A percentile compares a stretch with the other conserved stretches of the same genome.
These are phyloP conservation scores for Phyllopteryx taeniolatus DNA, from an alignment of 2,113 vertebrate genomes.

Conservation along the genomic window DNA sequence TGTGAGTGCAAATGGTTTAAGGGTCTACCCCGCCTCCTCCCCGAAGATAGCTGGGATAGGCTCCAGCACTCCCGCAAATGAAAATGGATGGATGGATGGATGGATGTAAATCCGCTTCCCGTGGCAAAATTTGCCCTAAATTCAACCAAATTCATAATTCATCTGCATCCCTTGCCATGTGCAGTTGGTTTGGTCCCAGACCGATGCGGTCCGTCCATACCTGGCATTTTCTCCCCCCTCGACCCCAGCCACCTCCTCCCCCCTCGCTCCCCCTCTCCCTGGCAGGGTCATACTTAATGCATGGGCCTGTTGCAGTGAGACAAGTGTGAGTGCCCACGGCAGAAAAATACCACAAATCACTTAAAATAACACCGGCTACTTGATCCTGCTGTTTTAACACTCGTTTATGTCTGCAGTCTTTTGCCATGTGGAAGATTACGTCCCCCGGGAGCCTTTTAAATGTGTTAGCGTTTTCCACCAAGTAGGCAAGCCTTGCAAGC, in stretches of 20 bases:
- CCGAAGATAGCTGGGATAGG: no score
- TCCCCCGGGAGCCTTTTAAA: conserved; percentile 19
- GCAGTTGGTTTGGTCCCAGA: conserved; percentile 47
- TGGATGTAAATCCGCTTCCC: conserved; percentile 48
- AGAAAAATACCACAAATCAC: conserved; percentile 55
- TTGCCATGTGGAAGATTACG: conserved; percentile 14
- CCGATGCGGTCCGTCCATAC: conserved; percentile 46
- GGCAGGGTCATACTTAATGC: conserved; percentile 65
- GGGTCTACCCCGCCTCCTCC: no score
- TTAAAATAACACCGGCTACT: conserved; percentile 43
- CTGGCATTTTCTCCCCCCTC: conserved; percentile 36
- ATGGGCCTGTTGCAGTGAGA: conserved; percentile 71
- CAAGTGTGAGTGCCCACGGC: conserved; percentile 49
- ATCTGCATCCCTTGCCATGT: conserved; percentile 49
- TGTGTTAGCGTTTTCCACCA: conserved; percentile 26
- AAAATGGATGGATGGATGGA: no score
- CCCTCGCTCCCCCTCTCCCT: conserved; percentile 41
- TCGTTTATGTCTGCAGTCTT: conserved; percentile 26
- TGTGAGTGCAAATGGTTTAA: no score
- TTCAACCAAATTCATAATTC: conserved; percentile 77
- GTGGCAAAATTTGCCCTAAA: conserved; percentile 73
- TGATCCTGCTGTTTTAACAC: conserved; percentile 20
- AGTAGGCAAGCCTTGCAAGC: conserved; percentile 6
- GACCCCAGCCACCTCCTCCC: conserved; percentile 23
- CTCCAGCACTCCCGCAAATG: no score